Percentiles rank a stretch among this genome's conserved stretches.
Conservation (phyloP, 2,797 vertebrate genomes). For the Lepidocolaptes lacrymiger region DNA sequence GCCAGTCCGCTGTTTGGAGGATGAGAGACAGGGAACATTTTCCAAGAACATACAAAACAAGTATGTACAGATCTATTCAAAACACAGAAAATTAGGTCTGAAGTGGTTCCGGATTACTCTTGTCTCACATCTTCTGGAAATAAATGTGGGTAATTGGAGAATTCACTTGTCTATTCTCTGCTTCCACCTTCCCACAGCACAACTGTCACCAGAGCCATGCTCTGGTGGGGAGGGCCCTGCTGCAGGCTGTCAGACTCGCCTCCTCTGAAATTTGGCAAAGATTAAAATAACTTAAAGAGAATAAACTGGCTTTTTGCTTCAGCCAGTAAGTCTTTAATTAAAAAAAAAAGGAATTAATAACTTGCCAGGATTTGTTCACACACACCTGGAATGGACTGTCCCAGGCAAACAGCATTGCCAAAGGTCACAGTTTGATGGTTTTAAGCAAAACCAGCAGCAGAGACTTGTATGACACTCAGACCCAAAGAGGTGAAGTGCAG, state of each 20-base stretch:
- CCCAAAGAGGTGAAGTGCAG: not conserved
- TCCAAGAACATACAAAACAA: conserved; percentile 16
- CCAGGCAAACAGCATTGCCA: not conserved
- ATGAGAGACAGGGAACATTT: not conserved
- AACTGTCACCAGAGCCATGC: not conserved
- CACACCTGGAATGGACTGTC: not conserved
- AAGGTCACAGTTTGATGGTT: not conserved
- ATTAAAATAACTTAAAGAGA: conserved; percentile 14
- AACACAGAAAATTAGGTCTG: not conserved
- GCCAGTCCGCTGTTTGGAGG: not conserved
- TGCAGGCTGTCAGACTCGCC: not conserved
- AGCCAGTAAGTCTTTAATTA: conserved; percentile 13
- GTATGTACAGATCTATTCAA: not conserved
- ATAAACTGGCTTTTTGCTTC: not conserved
- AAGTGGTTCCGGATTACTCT: not conserved
- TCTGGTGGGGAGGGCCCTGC: not conserved
- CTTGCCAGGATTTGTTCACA: not conserved
- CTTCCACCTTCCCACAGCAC: not conserved
- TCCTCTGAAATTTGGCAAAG: conserved; percentile 22
- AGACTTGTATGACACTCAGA: not conserved
- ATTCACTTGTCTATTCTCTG: not conserved
- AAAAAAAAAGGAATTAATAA: not conserved
- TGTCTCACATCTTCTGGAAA: not conserved
- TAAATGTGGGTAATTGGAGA: not conserved
- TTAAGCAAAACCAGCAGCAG: not conserved